phyloP scores from a whole-genome alignment of 1,140 invertebrate genomes.

The Caenorhabditis remanei region DNA sequence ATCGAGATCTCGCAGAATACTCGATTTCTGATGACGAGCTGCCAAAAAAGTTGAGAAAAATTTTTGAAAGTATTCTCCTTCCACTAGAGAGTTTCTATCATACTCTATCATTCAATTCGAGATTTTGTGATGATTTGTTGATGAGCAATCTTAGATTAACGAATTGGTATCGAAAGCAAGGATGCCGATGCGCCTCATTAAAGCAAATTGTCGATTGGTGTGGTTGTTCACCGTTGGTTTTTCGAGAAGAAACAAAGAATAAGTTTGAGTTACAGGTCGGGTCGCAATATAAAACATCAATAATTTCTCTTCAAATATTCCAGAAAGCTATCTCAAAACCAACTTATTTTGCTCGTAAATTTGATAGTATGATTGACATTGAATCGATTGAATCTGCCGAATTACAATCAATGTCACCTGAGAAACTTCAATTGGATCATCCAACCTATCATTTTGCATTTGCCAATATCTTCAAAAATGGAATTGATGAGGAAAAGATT shows the following conservation, averaged over 20 bases:
- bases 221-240: conserved; percentile 97
- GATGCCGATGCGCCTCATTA: conserved; percentile 94
- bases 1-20: conserved; percentile 89
- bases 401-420: conserved; percentile 64
- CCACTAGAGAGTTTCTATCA: conserved; percentile 87
- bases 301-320: neutral
- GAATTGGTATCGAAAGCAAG: conserved; percentile 96
- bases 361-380: conserved; percentile 72
- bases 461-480: conserved; percentile 70
- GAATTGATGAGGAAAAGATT: conserved; percentile 59
- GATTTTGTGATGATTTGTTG: conserved; percentile 89
- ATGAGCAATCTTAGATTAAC: conserved; percentile 98
- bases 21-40: conserved; percentile 79
- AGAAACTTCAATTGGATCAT: conserved; percentile 39
- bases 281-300: no score
- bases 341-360: conserved; percentile 74
- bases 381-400: conserved; percentile 69
- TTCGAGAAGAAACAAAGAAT: conserved; percentile 80
- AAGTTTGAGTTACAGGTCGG: conserved; percentile 63
- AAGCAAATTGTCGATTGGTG: conserved; percentile 99
- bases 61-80: conserved; percentile 72
- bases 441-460: conserved; percentile 70
- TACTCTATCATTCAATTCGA: conserved; percentile 89
- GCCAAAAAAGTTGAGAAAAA: conserved; percentile 66
- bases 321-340: conserved; percentile 66